Evolutionary conservation across 1,140 invertebrate genomes (phyloP).

Genomic region (Gonioctena quinquepunctata): DNA sequence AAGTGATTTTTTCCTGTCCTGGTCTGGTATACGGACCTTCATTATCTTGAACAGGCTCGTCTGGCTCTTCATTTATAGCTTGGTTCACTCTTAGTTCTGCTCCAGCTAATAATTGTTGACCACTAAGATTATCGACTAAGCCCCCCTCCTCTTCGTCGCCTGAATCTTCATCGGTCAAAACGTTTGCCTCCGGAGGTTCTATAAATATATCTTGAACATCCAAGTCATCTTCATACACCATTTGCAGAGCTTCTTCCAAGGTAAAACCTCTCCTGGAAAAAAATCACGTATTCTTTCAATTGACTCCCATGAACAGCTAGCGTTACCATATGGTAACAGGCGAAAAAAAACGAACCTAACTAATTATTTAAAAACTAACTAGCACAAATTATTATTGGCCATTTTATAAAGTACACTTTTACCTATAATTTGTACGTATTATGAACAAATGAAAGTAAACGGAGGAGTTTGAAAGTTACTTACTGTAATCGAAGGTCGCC

Average conservation of each 20-base stretch:
- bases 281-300: neutral
- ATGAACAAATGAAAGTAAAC: neutral
- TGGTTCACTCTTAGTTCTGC: too few species aligned
- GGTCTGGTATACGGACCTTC: too few species aligned
- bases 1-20: too few species aligned
- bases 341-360: too few species aligned
- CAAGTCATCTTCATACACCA: neutral
- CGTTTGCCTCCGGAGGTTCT: constrained; percentile 20
- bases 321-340: neutral
- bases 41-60: too few species aligned
- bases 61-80: too few species aligned
- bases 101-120: constrained; percentile 21
- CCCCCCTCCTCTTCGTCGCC: constrained; percentile 36
- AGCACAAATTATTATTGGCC: neutral
- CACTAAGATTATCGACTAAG: constrained; percentile 30
- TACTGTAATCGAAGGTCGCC: neutral
- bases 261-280: neutral
- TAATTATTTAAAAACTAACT: neutral
- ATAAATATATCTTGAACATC: constrained; percentile 10
- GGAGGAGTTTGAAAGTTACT: neutral
- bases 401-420: neutral
- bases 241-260: neutral
- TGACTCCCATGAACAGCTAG: neutral
- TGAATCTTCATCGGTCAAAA: constrained; percentile 29
- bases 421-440: neutral